Conservation (phyloP, 2,113 vertebrate species). For the Alexandromys fortis region DNA sequence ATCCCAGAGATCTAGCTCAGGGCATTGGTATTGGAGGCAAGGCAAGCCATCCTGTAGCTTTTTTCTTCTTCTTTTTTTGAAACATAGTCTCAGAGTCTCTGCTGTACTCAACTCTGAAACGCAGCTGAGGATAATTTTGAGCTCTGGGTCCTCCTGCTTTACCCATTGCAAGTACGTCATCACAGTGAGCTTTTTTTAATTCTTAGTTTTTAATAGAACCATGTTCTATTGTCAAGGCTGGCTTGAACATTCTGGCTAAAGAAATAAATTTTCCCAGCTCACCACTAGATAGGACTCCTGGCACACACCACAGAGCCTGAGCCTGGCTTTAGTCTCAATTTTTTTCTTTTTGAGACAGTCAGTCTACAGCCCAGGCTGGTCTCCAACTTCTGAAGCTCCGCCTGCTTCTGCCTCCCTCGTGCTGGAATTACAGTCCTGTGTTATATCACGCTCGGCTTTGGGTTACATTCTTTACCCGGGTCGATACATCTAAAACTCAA, state of each 20-base stretch:
- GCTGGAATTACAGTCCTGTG: neutral
- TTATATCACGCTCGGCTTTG: neutral
- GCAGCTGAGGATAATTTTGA: neutral
- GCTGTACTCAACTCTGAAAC: neutral
- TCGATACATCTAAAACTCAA: slow-evolving; percentile 30
- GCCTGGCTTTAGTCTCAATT: neutral
- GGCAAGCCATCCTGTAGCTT: neutral
- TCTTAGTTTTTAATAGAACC: neutral
- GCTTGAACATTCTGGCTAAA: neutral
- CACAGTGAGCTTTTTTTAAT: no score
- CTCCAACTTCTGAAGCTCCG: neutral
- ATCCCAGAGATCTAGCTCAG: neutral
- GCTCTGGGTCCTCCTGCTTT: neutral
- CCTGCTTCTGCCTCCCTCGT: neutral
- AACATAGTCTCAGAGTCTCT: neutral
- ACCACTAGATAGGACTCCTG: neutral
- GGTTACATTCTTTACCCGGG: neutral
- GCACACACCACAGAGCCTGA: neutral
- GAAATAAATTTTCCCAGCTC: no score
- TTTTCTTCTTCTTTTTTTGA: neutral
- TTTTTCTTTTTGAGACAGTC: neutral
- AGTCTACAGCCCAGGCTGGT: neutral
- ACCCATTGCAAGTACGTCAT: neutral
- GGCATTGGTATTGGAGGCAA: neutral
- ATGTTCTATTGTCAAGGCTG: neutral